Evolutionary conservation across 2,113 vertebrate genomes (phyloP).

Genomic region (Macrotis lagotis): DNA sequence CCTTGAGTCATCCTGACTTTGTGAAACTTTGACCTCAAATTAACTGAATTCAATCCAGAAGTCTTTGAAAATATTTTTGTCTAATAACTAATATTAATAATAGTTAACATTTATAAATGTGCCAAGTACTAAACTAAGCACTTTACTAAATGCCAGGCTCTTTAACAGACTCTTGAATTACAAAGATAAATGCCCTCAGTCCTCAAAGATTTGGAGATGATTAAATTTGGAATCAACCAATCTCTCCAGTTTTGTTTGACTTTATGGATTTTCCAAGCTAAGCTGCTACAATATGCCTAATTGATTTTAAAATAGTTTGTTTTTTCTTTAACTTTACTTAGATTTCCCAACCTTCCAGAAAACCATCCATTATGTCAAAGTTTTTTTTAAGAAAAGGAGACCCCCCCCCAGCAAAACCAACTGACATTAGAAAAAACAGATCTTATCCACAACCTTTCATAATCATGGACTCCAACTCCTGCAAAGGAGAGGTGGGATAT

Average conservation of each 20-base stretch:
- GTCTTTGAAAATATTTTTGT: too few species aligned
- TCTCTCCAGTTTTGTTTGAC: background rate
- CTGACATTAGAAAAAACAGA: background rate
- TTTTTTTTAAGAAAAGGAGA: too few species aligned
- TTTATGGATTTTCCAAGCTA: background rate
- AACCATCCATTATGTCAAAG: background rate
- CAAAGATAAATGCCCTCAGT: background rate
- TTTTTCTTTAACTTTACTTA: background rate
- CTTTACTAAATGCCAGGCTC: too few species aligned
- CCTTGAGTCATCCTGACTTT: too few species aligned
- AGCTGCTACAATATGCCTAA: background rate
- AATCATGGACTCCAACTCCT: background rate
- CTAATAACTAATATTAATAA: too few species aligned
- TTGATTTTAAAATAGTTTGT: background rate
- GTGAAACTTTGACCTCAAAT: too few species aligned
- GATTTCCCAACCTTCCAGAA: background rate
- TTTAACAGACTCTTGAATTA: background rate
- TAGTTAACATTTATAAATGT: too few species aligned
- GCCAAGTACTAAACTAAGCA: too few species aligned
- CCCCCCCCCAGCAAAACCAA: background rate
- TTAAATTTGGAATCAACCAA: background rate
- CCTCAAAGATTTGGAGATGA: background rate
- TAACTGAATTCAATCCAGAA: too few species aligned
- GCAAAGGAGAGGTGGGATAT: too few species aligned
- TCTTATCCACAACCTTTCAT: background rate